Conservation (phyloP, 2,888 invertebrate genomes). For the Cloeon dipterum region DNA sequence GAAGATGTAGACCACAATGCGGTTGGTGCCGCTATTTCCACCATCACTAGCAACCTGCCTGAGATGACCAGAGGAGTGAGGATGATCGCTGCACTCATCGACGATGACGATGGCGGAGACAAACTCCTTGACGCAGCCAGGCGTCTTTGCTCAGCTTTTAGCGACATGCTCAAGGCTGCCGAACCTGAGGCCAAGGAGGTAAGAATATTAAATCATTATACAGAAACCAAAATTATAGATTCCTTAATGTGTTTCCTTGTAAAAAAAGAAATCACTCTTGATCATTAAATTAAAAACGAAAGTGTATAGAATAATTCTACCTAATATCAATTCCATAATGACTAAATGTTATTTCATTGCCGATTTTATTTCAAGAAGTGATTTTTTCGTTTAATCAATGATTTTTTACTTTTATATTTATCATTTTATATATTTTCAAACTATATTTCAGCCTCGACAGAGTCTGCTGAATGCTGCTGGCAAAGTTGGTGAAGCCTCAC, state of each 20-base stretch:
- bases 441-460: constrained; percentile 56
- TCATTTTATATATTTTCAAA: no score
- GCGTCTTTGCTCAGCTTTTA: constrained; percentile 78
- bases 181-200: constrained; percentile 85
- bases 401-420: no score
- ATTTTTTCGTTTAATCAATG: no score
- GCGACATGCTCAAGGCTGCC: constrained; percentile 81
- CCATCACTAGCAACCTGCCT: constrained; percentile 87
- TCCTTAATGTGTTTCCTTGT: no score
- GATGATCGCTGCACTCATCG: constrained; percentile 87
- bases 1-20: constrained; percentile 90
- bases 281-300: no score
- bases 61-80: constrained; percentile 90
- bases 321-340: no score
- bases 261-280: no score
- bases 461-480: constrained; percentile 86
- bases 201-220: no score
- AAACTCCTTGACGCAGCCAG: constrained; percentile 78
- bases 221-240: no score
- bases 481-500: constrained; percentile 89
- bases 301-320: no score
- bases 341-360: no score
- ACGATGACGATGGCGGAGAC: constrained; percentile 61
- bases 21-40: constrained; percentile 90
- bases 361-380: no score